Percentiles rank a stretch among this genome's conserved stretches.
Conservation (phyloP, 2,113 vertebrate genomes). For the Andinoacara biseriatus region DNA sequence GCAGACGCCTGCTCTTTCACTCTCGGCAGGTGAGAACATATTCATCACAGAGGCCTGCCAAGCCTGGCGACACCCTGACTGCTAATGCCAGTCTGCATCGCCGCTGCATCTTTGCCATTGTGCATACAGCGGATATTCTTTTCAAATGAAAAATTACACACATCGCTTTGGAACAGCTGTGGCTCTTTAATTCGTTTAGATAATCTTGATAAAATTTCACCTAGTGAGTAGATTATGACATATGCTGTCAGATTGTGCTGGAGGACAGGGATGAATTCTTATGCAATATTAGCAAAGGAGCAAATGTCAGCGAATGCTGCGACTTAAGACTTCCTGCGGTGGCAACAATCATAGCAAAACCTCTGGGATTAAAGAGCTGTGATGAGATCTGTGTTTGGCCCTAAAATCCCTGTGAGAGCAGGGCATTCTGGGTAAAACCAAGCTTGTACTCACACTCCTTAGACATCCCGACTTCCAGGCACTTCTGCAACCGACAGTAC, state of each 20-base stretch:
- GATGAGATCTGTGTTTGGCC: slow-evolving; percentile 19
- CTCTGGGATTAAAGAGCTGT: slow-evolving; percentile 31
- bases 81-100: slow-evolving; percentile 64
- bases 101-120: slow-evolving; percentile 29
- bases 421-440: slow-evolving; percentile 8
- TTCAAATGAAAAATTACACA: not conserved
- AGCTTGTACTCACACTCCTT: slow-evolving; percentile 92
- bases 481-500: slow-evolving; percentile 99
- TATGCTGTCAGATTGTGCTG: not conserved
- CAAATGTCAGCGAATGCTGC: slow-evolving; percentile 30
- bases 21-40: slow-evolving; percentile 78
- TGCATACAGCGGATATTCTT: not conserved
- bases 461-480: slow-evolving; percentile 99
- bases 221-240: not conserved
- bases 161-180: not conserved
- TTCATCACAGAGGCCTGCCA: slow-evolving; percentile 71
- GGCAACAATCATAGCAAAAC: slow-evolving; percentile 19
- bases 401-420: not conserved
- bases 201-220: not conserved
- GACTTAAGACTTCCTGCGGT: slow-evolving; percentile 21
- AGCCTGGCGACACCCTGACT: slow-evolving; percentile 67
- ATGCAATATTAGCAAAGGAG: not conserved
- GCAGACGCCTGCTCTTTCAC: slow-evolving; percentile 76
- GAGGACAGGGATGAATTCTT: not conserved
- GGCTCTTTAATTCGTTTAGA: not conserved